phyloP scores from a whole-genome alignment of 2,113 vertebrate genomes.

The Lynx canadensis region DNA sequence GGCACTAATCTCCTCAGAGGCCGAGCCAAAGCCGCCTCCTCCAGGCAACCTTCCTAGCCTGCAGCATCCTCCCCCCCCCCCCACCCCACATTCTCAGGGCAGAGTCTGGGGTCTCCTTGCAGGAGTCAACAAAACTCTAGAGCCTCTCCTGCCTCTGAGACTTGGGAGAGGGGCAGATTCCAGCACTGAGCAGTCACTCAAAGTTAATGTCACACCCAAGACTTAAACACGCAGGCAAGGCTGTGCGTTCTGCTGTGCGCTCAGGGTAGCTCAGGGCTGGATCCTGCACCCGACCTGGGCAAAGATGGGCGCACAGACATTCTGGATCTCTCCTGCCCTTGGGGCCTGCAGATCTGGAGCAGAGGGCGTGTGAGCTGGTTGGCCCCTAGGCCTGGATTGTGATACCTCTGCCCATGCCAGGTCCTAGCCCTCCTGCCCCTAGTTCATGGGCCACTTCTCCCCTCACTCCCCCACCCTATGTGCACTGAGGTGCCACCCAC shows the following conservation, averaged over 20 bases:
- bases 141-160: neutral
- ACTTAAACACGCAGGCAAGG: neutral
- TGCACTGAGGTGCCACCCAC: neutral
- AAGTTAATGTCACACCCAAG: neutral
- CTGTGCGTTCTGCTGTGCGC: neutral
- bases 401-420: neutral
- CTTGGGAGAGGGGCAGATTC: neutral
- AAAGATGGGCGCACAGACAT: neutral
- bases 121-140: neutral
- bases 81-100: neutral
- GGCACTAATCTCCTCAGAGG: neutral
- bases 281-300: neutral
- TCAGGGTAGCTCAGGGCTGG: neutral
- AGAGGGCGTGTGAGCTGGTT: neutral
- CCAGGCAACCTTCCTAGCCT: neutral
- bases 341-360: neutral
- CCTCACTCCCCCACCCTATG: neutral
- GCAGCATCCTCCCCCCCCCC: fast-evolving
- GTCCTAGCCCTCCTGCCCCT: neutral
- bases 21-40: neutral
- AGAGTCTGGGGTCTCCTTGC: neutral
- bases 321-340: neutral
- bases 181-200: neutral
- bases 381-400: neutral
- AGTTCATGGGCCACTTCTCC: fast-evolving